These are phyloP conservation scores for Caloenas nicobarica DNA, from an alignment of 2,113 vertebrate genomes.

Conservation along the genomic window DNA sequence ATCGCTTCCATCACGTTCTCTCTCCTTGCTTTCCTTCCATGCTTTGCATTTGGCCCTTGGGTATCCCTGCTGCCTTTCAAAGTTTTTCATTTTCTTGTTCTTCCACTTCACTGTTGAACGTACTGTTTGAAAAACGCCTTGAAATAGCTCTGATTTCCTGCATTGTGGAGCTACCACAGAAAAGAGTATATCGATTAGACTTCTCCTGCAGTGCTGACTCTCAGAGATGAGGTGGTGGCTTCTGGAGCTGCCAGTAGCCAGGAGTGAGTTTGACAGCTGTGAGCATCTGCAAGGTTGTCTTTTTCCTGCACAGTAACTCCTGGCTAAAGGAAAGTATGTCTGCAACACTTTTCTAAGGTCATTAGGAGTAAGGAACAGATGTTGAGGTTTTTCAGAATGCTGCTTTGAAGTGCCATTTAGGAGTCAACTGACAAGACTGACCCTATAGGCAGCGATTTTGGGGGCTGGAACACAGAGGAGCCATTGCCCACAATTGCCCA, in stretches of 20 bases:
- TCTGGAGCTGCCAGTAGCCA: slow-evolving; percentile 52
- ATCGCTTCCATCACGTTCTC: background rate
- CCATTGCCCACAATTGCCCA: slow-evolving; percentile 76
- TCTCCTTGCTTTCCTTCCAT: background rate
- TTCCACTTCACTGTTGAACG: slow-evolving; percentile 34
- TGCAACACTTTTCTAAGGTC: slow-evolving; percentile 58
- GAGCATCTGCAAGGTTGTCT: slow-evolving; percentile 36
- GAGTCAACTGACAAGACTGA: slow-evolving; percentile 70
- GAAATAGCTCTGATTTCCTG: slow-evolving; percentile 20
- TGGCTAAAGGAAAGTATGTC: slow-evolving; percentile 62
- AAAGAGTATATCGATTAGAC: slow-evolving; percentile 59
- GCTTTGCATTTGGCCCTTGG: background rate
- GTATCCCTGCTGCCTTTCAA: slow-evolving; percentile 28
- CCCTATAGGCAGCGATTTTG: slow-evolving; percentile 69
- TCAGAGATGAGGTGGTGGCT: slow-evolving; percentile 51
- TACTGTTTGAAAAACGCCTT: slow-evolving; percentile 24
- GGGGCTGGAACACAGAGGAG: slow-evolving; percentile 64
- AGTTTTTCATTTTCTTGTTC: background rate
- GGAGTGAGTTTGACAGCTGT: slow-evolving; percentile 60
- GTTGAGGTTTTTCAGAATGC: slow-evolving; percentile 64
- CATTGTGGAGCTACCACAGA: background rate
- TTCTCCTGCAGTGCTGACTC: slow-evolving; percentile 38
- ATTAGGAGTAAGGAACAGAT: slow-evolving; percentile 76
- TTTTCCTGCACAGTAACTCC: slow-evolving; percentile 62
- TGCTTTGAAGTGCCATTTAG: slow-evolving; percentile 76